Evolutionary conservation across 2,888 invertebrate species (phyloP), one percentile per base, ranked within the genome.

Genomic region (Athrips mouffetella): DNA sequence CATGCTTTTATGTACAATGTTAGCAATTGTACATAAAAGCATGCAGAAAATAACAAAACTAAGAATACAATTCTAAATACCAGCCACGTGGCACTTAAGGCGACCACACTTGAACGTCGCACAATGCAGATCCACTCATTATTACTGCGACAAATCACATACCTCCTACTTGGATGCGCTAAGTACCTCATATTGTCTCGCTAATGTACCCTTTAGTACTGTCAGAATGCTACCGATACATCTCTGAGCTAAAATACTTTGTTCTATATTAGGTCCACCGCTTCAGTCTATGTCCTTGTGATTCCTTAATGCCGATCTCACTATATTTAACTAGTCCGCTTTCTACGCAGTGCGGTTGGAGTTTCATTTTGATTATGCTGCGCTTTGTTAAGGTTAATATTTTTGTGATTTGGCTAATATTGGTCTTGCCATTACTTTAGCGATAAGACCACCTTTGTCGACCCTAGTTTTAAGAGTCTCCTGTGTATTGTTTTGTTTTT

Each of bases 241-340:
- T 41, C 27, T 20, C 7, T 21, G 5, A 20, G 30, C 37, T 37
- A 21, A 37, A 37, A 21, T 37, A 37, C 10, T n/a, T 7, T 21
- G 37, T 18, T 37, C 31, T 31, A 45, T 45, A 45, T 45, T 30
- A 37, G 13, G 29, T n/a, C n/a, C 27, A 27, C 27, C 27, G 27
- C 4, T 27, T 18, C 18, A 21, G 45, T 45, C 45, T 35, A 35
- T 45, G 45, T 15, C 45, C 45, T 45, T 45, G 35, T 35, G 16
- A 45, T 45, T 25, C 25, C 25, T 25, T 21, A 25, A 7, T 16
- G 35, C 45, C 29, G 39, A 13, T 35, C 23, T 35, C 13, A 15
- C n/a, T 45, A 18, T 18, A 45, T 31, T 45, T 31, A 45, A 11
- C 25, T 25, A 31, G 10, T 15, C n/a, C n/a, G 21, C 20, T 45